Evolutionary conservation across 2,797 vertebrate genomes (phyloP).

Genomic region (Babyrousa celebensis): DNA sequence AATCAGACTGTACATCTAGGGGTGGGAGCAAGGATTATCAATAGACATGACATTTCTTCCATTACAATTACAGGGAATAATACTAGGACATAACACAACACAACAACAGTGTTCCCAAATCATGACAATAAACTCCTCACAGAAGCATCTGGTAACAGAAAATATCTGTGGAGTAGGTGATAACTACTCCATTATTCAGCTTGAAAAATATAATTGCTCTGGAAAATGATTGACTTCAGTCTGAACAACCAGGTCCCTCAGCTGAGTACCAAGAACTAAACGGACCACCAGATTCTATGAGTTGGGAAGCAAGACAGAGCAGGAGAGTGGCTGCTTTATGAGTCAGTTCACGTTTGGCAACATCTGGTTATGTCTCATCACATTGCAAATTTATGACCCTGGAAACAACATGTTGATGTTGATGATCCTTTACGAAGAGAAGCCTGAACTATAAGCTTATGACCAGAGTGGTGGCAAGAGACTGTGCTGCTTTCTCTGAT

Average conservation of each 20-base stretch:
- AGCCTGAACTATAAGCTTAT: slow-evolving; percentile 81
- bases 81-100: neutral
- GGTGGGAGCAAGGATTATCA: neutral
- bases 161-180: neutral
- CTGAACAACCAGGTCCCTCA: neutral
- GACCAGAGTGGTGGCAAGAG: slow-evolving; percentile 76
- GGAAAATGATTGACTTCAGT: neutral
- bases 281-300: neutral
- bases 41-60: neutral
- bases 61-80: too few species aligned
- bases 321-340: slow-evolving; percentile 81
- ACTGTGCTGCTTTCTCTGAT: neutral
- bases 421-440: slow-evolving; percentile 86
- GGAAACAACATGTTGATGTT: slow-evolving; percentile 89
- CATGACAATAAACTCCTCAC: neutral
- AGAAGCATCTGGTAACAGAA: neutral
- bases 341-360: slow-evolving; percentile 89
- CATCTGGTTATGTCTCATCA: slow-evolving; percentile 92
- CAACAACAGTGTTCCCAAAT: neutral
- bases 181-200: neutral
- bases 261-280: neutral
- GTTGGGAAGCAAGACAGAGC: slow-evolving; percentile 74
- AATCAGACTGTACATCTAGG: neutral
- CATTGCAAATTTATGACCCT: slow-evolving; percentile 92
- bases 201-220: slow-evolving; percentile 1